phyloP scores from a whole-genome alignment of 2,888 invertebrate species.

The Mylabris sibirica region DNA sequence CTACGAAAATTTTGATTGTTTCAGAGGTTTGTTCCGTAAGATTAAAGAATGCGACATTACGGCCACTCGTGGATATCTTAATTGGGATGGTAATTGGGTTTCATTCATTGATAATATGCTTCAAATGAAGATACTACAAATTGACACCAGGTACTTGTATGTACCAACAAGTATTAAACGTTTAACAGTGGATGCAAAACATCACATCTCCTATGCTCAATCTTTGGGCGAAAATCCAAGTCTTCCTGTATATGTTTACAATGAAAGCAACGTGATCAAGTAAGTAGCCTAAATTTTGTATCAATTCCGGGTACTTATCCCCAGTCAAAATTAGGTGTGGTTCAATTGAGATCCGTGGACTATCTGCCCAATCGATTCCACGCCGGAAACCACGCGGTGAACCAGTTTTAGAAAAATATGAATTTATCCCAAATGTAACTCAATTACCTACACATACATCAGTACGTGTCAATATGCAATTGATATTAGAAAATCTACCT shows the following conservation, averaged over 20 bases:
- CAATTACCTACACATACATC: constrained; percentile 52
- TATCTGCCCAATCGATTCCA: constrained; percentile 79
- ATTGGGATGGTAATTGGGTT: constrained; percentile 72
- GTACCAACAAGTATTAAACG: constrained; percentile 70
- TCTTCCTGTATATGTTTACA: constrained; percentile 58
- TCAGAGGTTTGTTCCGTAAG: constrained; percentile 45
- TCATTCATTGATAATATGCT: constrained; percentile 87
- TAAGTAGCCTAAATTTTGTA: constrained; percentile 8
- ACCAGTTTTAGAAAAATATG: constrained; percentile 80
- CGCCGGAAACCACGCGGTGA: constrained; percentile 72
- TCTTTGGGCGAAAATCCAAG: constrained; percentile 51
- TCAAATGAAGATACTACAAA: constrained; percentile 73
- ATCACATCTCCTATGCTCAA: constrained; percentile 60
- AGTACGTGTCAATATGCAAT: constrained; percentile 70
- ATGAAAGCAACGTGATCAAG: constrained; percentile 51
- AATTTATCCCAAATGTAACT: constrained; percentile 71
- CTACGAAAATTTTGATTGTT: constrained; percentile 21
- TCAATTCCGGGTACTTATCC: background rate
- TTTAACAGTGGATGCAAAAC: constrained; percentile 61
- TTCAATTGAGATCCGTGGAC: constrained; percentile 78
- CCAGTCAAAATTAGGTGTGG: constrained; percentile 65
- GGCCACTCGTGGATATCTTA: constrained; percentile 27
- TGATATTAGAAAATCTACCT: constrained; percentile 49
- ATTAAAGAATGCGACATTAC: constrained; percentile 42
- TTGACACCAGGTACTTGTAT: constrained; percentile 71